Evolutionary conservation across 2,888 invertebrate species (phyloP), one percentile per base, ranked within the genome.

Genomic region (Itoplectis maculator): DNA sequence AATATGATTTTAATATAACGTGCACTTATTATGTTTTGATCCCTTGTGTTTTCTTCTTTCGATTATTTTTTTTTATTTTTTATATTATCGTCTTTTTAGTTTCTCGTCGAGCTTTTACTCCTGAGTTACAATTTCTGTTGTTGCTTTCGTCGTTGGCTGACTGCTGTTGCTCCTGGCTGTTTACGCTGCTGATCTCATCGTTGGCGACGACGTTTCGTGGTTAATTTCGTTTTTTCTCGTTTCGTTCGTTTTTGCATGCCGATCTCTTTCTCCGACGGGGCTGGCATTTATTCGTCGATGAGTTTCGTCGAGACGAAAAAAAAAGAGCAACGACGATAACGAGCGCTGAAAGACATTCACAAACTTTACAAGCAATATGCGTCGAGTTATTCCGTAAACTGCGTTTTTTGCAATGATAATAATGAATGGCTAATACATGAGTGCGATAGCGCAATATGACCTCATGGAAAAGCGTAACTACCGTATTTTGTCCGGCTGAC

Each of bases 1-100:
- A 89, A 91, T 91, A 92, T 91, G 91, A 92, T 92, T 92, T 92
- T 91, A 89, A 91, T 88, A 90, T 86, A 88, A 83, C 87, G 90
- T 90, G 90, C 91, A 92, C 91, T 91, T 91, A 89, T 89, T 88
- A 90, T 81, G 77, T 82, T 83, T 85, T 86, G 83, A 87, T 88
- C 88, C 90, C 88, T n/a, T 88, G 85, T 88, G 87, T 87, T 88
- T 89, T 88, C 86, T 88, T 87, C 84, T 73, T 61, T 66, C 56
- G 8, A 42, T 74, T 20, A 40, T 54, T 81, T 85, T 74, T 35
- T 15, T 47, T 80, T 13, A 69, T 76, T 66, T 45, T 61, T 70
- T 63, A 51, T 68, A 79, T 66, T 40, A 70, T 56, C 84, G 81
- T 54, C 73, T 77, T 85, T 74, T 77, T 63, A n/a, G 11, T 5